Evolutionary conservation across 2,797 vertebrate species (phyloP).

Genomic region (Gymnocypris eckloni): DNA sequence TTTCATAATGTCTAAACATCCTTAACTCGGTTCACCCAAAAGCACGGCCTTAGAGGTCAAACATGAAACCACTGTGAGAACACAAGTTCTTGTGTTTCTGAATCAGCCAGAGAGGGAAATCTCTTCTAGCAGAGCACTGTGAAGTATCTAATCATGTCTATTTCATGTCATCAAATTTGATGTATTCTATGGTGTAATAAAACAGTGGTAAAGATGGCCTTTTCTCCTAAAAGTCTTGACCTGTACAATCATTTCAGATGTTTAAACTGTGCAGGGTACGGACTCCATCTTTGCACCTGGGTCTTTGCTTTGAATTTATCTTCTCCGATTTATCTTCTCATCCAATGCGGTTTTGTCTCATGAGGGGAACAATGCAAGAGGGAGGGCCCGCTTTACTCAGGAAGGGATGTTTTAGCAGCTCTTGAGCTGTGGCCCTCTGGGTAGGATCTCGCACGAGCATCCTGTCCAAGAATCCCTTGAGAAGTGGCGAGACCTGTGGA

Average conservation of each 20-base stretch:
- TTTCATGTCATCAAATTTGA: conserved; percentile 8
- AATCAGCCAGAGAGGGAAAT: conserved; percentile 31
- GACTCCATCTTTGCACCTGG: conserved; percentile 15
- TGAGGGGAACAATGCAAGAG: conserved; percentile 93
- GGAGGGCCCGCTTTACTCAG: conserved; percentile 87
- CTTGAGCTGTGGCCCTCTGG: conserved; percentile 86
- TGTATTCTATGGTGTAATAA: conserved; percentile 7
- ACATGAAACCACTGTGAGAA: conserved; percentile 18
- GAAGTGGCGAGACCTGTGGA: conserved; percentile 86
- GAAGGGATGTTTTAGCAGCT: conserved; percentile 92
- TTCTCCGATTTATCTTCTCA: conserved; percentile 76
- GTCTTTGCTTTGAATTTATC: not conserved
- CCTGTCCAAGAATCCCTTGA: conserved; percentile 93
- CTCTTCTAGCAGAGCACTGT: conserved; percentile 43
- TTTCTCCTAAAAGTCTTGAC: conserved; percentile 37
- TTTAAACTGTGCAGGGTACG: conserved; percentile 27
- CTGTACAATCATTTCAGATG: conserved; percentile 40
- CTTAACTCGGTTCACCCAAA: conserved; percentile 15
- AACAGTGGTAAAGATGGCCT: conserved; percentile 27
- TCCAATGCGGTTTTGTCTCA: conserved; percentile 92
- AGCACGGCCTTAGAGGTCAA: not conserved
- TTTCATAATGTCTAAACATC: conserved; percentile 21
- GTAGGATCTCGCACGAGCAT: conserved; percentile 89
- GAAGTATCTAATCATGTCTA: conserved; percentile 20
- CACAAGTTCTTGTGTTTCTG: not conserved